These are phyloP conservation scores for Anhinga anhinga DNA, from an alignment of 2,113 vertebrate genomes.

Conservation along the genomic window DNA sequence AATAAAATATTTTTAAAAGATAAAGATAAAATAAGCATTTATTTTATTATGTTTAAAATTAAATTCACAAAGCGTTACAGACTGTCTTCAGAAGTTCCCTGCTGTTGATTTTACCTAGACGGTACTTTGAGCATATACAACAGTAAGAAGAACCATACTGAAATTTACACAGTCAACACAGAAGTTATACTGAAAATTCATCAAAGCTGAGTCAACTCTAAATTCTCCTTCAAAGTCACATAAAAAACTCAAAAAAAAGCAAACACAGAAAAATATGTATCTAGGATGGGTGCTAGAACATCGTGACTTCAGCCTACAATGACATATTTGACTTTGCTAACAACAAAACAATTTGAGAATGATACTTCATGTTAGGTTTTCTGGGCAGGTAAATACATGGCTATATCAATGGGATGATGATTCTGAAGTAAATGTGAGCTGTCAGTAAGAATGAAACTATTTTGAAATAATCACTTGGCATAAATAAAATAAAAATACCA, in stretches of 20 bases:
- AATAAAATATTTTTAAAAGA: neutral
- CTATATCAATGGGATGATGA: neutral
- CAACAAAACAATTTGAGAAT: neutral
- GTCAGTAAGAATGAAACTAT: neutral
- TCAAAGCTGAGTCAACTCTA: neutral
- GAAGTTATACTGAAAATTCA: neutral
- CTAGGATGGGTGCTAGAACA: neutral
- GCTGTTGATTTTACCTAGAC: neutral
- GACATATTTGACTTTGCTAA: neutral
- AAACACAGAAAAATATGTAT: neutral
- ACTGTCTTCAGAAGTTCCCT: neutral
- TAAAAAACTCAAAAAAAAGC: fast-evolving
- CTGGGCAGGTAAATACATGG: neutral
- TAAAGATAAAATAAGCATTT: neutral
- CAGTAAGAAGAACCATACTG: neutral
- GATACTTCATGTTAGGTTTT: neutral
- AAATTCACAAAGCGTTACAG: neutral
- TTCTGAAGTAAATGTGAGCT: neutral
- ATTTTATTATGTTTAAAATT: neutral
- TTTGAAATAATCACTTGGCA: neutral
- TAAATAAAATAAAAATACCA: neutral
- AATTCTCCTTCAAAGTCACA: neutral
- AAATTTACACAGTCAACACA: neutral
- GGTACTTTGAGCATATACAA: neutral
- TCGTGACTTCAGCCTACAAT: neutral